phyloP scores from a whole-genome alignment of 2,888 invertebrate species.

The Dynastes grantii region DNA sequence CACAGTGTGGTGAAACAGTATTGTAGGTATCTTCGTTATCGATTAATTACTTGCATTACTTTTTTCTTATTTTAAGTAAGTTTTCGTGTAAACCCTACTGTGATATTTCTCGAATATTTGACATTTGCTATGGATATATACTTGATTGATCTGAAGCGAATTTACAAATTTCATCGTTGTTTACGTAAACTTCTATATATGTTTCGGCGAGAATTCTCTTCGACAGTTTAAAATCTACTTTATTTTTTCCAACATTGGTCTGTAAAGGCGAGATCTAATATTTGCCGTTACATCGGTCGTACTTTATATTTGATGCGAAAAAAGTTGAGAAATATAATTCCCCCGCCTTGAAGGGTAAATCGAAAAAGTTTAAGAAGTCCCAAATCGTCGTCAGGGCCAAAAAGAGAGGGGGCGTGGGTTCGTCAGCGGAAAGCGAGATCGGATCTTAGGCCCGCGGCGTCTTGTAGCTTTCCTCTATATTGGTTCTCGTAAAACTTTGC shows the following conservation, averaged over 20 bases:
- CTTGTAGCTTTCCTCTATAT: conserved; percentile 49
- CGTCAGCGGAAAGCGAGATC: background rate
- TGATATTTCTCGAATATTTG: no score
- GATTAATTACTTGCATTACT: no score
- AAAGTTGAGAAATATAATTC: conserved; percentile 50
- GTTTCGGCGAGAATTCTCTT: background rate
- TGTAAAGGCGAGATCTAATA: conserved; percentile 38
- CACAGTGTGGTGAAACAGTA: no score
- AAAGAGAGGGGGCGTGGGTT: no score
- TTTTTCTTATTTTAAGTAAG: no score
- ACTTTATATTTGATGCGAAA: conserved; percentile 45
- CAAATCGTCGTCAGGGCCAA: conserved; percentile 32
- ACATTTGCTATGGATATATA: no score
- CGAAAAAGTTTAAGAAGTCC: conserved; percentile 52
- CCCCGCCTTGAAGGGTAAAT: conserved; percentile 49
- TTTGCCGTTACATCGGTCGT: conserved; percentile 41
- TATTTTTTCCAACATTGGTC: conserved; percentile 24
- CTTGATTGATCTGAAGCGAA: background rate
- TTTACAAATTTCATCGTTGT: conserved; percentile 20
- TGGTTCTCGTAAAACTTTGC: conserved; percentile 48
- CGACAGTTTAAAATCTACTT: conserved; percentile 40
- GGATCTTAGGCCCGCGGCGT: conserved; percentile 30
- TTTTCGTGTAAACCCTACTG: no score
- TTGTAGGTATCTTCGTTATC: no score
- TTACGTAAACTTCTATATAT: conserved; percentile 11